Percentiles rank a stretch among this genome's conserved stretches.
phyloP scores from a whole-genome alignment of 2,113 vertebrate species.

The Picathartes gymnocephalus region DNA sequence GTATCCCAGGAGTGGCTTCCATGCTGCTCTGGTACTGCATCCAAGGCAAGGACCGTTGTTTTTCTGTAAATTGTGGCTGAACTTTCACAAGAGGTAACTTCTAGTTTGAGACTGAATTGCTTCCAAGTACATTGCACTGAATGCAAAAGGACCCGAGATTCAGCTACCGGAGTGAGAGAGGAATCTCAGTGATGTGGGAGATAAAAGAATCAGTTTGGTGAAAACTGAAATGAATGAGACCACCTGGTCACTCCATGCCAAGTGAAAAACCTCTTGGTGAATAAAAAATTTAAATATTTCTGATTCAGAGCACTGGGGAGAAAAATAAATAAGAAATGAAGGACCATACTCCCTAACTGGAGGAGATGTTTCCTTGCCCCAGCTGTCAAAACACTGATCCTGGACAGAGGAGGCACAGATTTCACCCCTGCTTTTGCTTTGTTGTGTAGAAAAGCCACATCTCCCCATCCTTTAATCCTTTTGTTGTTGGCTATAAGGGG shows the following conservation, averaged over 20 bases:
- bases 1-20: neutral
- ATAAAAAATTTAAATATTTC: neutral
- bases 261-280: neutral
- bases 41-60: neutral
- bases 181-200: neutral
- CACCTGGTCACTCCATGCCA: neutral
- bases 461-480: neutral
- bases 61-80: neutral
- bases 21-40: neutral
- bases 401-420: neutral
- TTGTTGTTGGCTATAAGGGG: fast-evolving
- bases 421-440: neutral
- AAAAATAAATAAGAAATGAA: neutral
- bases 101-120: neutral
- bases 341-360: neutral
- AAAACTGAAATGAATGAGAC: neutral
- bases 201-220: neutral
- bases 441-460: neutral
- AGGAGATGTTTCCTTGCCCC: neutral
- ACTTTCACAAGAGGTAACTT: neutral
- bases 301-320: neutral
- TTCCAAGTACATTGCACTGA: neutral
- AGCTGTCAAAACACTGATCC: neutral
- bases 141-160: neutral
- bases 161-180: neutral